Evolutionary conservation across 2,113 vertebrate genomes (phyloP), one percentile per base, ranked within the genome.

Genomic region (Rhinichthys klamathensis): DNA sequence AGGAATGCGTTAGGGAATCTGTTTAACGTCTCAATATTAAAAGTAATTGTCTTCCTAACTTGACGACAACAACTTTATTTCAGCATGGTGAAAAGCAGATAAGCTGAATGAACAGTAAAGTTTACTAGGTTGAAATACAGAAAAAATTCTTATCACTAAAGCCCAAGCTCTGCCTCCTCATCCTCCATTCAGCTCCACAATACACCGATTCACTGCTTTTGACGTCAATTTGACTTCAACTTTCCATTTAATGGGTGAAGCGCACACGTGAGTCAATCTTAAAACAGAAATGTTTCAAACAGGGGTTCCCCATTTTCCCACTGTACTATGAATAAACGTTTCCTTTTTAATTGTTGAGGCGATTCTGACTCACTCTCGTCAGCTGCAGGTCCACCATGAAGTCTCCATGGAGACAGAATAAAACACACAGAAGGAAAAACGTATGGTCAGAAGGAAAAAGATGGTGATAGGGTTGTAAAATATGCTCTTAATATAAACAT

Each of bases 221-320:
- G 60, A 81, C 27, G n/a, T 63, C 27, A 79, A 49, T 21, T 27
- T 67, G 44, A 69, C 46, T 54, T 82, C 46, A 58, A 58, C 30
- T 82, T 82, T 72, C 46, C 80, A 82, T 38, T 84, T 78, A 27
- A 73, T 56, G 63, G 69, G 56, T 75, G 44, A 58, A 81, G 69
- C 11, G n/a, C 80, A 69, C n/a, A 46, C 18, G 27, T 49, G 82
- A 82, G 72, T 78, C 56, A 67, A 32, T 84, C 38, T 10, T 27
- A 75, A 89, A 89, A 87, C 67, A 75, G 56, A 38, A 49, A 32
- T 3, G 23, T 78, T 35, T 88, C 58, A 77, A n/a, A 84, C 23
- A 82, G 30, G 56, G 49, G 18, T 46, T 30, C 72, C 35, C 9
- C 77, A 67, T 70, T 84, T 78, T 82, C 73, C 56, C 46, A 80